Conservation (phyloP, 2,888 invertebrate genomes). For the Coremacera marginata region DNA sequence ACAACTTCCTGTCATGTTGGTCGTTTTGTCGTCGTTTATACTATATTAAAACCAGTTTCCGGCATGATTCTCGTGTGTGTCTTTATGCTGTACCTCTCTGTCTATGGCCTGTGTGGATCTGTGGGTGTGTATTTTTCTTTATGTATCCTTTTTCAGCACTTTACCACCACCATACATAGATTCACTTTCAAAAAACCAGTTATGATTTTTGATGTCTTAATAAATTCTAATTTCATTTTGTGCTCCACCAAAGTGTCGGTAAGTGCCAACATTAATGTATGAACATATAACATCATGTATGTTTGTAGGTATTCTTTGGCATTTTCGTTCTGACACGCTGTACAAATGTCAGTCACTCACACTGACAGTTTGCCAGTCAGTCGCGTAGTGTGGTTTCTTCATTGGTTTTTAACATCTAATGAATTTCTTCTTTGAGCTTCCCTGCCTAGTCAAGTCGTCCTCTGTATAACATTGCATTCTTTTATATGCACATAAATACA, state of each 20-base stretch:
- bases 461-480: no score
- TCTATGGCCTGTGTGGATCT: neutral
- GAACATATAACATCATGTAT: neutral
- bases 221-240: slow-evolving; percentile 66
- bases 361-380: neutral
- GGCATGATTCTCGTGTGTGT: neutral
- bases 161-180: neutral
- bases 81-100: neutral
- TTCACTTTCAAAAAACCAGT: slow-evolving; percentile 39
- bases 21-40: slow-evolving; percentile 18
- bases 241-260: slow-evolving; percentile 59
- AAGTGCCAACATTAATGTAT: slow-evolving; percentile 44
- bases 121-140: neutral
- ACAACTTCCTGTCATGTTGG: slow-evolving; percentile 22
- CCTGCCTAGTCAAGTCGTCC: no score
- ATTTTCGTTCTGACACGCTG: neutral
- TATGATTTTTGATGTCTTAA: slow-evolving; percentile 56
- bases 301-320: neutral
- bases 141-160: neutral
- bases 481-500: no score
- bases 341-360: neutral
- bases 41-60: slow-evolving; percentile 5
- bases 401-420: slow-evolving; percentile 11
- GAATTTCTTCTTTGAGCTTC: neutral
- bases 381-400: slow-evolving; percentile 2